A percentile compares a stretch with the other conserved stretches of the same genome.
phyloP scores from a whole-genome alignment of 2,797 vertebrate genomes.

The Poliocrania exsul region DNA sequence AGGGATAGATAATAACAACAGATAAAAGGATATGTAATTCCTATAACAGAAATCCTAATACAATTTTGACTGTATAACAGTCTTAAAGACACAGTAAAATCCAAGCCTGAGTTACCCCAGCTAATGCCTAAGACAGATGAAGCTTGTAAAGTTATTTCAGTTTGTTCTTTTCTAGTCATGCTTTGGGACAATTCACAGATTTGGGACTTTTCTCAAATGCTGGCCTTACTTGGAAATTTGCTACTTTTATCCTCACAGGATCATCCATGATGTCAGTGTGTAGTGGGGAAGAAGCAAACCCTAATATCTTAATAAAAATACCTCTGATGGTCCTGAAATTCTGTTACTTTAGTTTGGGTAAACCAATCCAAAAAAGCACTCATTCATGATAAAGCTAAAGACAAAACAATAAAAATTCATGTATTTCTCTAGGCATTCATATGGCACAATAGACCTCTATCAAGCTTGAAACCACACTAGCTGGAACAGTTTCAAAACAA shows the following conservation, averaged over 20 bases:
- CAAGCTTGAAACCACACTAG: neutral
- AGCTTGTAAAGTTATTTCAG: neutral
- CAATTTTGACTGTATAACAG: neutral
- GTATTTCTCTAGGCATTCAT: neutral
- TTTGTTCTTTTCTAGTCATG: neutral
- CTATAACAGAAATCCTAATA: neutral
- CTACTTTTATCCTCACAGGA: neutral
- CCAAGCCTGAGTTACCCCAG: neutral
- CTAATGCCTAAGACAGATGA: neutral
- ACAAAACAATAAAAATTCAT: neutral
- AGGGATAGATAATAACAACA: neutral
- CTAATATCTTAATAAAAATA: neutral
- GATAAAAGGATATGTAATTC: neutral
- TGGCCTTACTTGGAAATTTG: neutral
- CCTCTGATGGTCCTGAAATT: neutral
- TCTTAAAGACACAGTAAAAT: neutral
- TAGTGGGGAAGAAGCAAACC: neutral
- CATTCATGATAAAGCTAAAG: neutral
- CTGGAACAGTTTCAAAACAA: neutral
- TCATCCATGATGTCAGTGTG: accelerated
- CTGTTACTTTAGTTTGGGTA: neutral
- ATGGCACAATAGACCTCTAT: neutral
- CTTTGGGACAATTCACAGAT: neutral
- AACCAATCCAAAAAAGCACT: neutral
- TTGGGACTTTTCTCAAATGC: neutral